These are phyloP conservation scores for Mycogona germanica DNA, from an alignment of 2,888 invertebrate species.

Conservation along the genomic window DNA sequence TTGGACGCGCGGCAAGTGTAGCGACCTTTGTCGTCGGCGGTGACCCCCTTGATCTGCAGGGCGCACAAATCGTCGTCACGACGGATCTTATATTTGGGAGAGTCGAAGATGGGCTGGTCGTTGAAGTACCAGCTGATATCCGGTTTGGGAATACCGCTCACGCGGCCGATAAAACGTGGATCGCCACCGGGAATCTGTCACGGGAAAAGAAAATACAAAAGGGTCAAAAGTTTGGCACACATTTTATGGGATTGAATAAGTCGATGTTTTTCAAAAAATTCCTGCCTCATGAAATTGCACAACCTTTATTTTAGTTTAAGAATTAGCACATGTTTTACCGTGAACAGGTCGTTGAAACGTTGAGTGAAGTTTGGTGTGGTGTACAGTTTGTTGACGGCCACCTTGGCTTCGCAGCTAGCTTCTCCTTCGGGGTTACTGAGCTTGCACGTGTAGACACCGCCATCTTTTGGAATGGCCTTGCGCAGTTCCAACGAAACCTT, in stretches of 20 bases:
- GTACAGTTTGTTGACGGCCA: conserved; percentile 63
- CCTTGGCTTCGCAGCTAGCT: conserved; percentile 52
- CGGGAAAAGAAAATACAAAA: background rate
- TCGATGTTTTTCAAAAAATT: background rate
- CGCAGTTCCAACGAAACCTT: conserved; percentile 57
- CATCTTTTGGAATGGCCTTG: conserved; percentile 54
- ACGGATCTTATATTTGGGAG: conserved; percentile 57
- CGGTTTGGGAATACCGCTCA: conserved; percentile 68
- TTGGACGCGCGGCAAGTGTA: conserved; percentile 70
- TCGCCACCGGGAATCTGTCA: conserved; percentile 56
- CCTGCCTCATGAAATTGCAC: too few relatives aligned
- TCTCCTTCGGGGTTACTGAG: conserved; percentile 65
- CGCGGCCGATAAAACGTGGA: conserved; percentile 68
- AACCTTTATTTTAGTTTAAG: too few relatives aligned
- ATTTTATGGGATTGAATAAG: background rate
- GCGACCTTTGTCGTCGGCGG: conserved; percentile 52
- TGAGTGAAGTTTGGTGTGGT: conserved; percentile 69
- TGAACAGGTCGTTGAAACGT: conserved; percentile 53
- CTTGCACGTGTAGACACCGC: conserved; percentile 63
- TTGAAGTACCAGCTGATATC: conserved; percentile 79
- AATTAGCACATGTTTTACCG: too few relatives aligned
- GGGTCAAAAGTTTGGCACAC: background rate
- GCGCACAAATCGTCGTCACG: conserved; percentile 43
- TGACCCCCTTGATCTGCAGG: conserved; percentile 57
- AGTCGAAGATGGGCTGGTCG: conserved; percentile 49